phyloP scores from a whole-genome alignment of 2,888 invertebrate species.

The Sinopyrophorus schimmeli region DNA sequence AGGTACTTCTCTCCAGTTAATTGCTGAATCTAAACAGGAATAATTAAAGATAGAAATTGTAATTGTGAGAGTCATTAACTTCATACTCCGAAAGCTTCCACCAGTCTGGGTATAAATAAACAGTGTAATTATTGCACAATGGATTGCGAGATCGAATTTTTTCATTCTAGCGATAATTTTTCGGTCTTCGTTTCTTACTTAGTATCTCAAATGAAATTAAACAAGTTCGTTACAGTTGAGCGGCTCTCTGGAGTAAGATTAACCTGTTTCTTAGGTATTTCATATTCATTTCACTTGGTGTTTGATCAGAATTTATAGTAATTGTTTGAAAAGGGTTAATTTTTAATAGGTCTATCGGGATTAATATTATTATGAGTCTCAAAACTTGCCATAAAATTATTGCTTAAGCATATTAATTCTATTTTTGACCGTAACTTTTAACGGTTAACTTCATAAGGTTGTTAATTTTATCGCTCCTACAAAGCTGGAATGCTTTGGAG shows the following conservation, averaged over 20 bases:
- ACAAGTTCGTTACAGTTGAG: slow-evolving; percentile 12
- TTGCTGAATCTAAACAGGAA: too few relatives aligned
- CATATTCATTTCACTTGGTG: slow-evolving; percentile 39
- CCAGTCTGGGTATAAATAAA: too few relatives aligned
- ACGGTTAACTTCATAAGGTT: slow-evolving; percentile 11
- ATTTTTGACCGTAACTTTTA: slow-evolving; percentile 12
- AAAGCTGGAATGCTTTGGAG: slow-evolving; percentile 16
- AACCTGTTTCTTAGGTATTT: slow-evolving; percentile 41
- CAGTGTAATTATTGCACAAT: too few relatives aligned
- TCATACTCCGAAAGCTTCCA: too few relatives aligned
- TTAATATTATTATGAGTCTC: slow-evolving; percentile 27
- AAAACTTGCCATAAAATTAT: slow-evolving; percentile 24
- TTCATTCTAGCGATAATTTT: too few relatives aligned
- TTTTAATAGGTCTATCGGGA: slow-evolving; percentile 41
- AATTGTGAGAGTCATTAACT: too few relatives aligned
- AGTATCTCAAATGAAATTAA: too few relatives aligned
- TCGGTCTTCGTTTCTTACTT: too few relatives aligned
- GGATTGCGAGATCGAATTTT: too few relatives aligned
- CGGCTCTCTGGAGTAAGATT: slow-evolving; percentile 36
- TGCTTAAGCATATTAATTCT: slow-evolving; percentile 23
- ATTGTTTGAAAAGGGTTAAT: slow-evolving; percentile 42
- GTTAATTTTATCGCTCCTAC: slow-evolving; percentile 21
- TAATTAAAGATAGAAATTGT: too few relatives aligned
- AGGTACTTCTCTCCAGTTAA: too few relatives aligned
- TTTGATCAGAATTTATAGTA: slow-evolving; percentile 38